These are phyloP conservation scores for Amphimallon solstitiale DNA, from an alignment of 2,888 invertebrate genomes.

Conservation along the genomic window DNA sequence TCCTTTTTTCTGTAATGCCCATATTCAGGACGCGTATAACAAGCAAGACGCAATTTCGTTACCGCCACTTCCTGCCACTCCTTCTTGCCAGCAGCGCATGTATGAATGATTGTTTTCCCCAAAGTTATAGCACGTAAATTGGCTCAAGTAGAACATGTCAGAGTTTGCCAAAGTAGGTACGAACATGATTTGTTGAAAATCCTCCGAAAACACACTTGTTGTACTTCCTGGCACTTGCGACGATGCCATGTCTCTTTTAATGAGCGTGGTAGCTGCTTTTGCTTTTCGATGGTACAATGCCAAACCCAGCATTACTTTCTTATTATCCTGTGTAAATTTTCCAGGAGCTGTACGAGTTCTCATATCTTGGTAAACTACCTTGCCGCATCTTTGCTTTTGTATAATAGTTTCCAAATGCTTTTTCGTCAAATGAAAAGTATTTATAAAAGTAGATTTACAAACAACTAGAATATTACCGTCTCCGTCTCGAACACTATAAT, in stretches of 20 bases:
- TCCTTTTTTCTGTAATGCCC: conserved; percentile 5
- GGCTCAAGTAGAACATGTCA: conserved; percentile 52
- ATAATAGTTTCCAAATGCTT: conserved; percentile 37
- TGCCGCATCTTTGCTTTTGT: conserved; percentile 5
- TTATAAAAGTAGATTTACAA: conserved; percentile 1
- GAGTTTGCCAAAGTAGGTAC: conserved; percentile 51
- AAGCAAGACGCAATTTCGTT: conserved; percentile 44
- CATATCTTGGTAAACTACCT: conserved; percentile 38
- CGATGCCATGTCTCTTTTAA: conserved; percentile 40
- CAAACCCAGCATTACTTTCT: too few species aligned
- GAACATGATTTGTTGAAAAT: conserved; percentile 4
- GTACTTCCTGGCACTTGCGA: conserved; percentile 44
- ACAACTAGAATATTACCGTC: neutral
- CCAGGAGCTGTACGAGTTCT: conserved; percentile 23
- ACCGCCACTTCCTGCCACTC: conserved; percentile 46
- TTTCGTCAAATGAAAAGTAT: conserved; percentile 40
- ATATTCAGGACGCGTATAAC: conserved; percentile 17
- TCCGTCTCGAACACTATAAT: conserved; percentile 2
- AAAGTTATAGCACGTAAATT: conserved; percentile 51
- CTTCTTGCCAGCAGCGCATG: conserved; percentile 49
- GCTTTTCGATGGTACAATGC: too few species aligned
- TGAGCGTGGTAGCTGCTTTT: too few species aligned
- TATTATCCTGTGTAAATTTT: conserved; percentile 39
- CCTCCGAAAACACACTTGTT: conserved; percentile 39
- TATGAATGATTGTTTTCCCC: conserved; percentile 42